Evolutionary conservation across 2,797 vertebrate genomes (phyloP), one percentile per base, ranked within the genome.

Genomic region (Poeciliopsis paucimaculata): DNA sequence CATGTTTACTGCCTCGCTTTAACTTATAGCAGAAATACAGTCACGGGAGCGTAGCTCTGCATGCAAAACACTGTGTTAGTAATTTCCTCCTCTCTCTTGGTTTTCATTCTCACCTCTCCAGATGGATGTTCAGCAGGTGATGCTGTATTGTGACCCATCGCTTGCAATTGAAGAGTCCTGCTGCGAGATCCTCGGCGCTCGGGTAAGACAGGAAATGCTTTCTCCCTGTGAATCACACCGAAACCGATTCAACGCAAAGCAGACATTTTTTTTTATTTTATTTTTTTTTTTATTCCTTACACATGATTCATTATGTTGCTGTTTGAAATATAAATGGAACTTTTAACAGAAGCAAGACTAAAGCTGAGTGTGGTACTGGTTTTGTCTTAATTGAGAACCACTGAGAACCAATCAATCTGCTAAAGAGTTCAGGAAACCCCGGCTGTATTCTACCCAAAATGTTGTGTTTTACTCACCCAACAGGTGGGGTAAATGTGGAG

Each of bases 61-160:
- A 51, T 78, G 72, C 43, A 74, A 75, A 77, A 15, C 9, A 49
- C 39, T 8, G 10, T 20, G 3, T 34, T 16, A 20, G 13, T 15
- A 28, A 75, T 15, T 16, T 31, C 26, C 53, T 36, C 41, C 13
- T 75, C 20, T 55, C 28, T 75, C 15, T 72, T 15, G 53, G 23
- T 73, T n/a, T 41, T 64, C 39, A n/a, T 5, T 5, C 62, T 49
- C 1, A 64, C 43, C 55, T 51, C 72, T 77, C 0, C 90, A 99
- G 98, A 96, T 99, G 60, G 97, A 99, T 90, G 84, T 99, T 76
- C 98, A 99, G 93, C 98, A 99, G 92, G 96, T 95, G 1, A 95
- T 96, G 87, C 90, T 99, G 90, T 99, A 99, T 84, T 99, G 98
- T 1, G 95, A 98, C 72, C 95, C 97, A 0, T 91, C 94, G 79